phyloP scores from a whole-genome alignment of 92 coral and sea anemone genomes.

The Porites evermanni region DNA sequence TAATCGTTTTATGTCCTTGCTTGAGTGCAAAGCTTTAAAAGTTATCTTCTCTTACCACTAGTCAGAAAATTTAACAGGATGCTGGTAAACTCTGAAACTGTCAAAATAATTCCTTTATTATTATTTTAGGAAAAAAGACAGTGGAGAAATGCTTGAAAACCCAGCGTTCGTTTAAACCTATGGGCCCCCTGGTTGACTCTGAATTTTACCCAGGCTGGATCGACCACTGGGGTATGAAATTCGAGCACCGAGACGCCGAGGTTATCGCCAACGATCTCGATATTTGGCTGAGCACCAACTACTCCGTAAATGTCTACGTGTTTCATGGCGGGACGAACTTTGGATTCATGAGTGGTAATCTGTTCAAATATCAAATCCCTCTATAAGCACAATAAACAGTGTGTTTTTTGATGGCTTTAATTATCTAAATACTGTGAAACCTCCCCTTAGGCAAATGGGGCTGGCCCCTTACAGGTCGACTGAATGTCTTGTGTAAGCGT shows the following conservation, averaged over 20 bases:
- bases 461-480: too few species aligned
- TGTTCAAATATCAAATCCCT: neutral
- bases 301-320: conserved; percentile 92
- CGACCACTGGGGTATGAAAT: conserved; percentile 87
- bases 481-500: too few species aligned
- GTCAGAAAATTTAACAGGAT: neutral
- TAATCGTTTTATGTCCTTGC: too few species aligned
- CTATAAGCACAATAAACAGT: neutral
- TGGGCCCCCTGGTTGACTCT: conserved; percentile 90
- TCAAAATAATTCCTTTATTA: neutral
- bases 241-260: conserved; percentile 73
- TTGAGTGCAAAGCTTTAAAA: too few species aligned
- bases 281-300: conserved; percentile 77
- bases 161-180: conserved; percentile 76
- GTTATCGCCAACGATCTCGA: conserved; percentile 81
- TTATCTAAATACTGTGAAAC: too few species aligned
- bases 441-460: too few species aligned
- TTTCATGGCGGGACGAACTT: conserved; percentile 96
- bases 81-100: neutral
- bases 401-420: too few species aligned
- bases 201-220: conserved; percentile 97
- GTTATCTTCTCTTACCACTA: too few species aligned
- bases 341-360: conserved; percentile 92
- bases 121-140: neutral
- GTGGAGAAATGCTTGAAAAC: conserved; percentile 56